phyloP scores from a whole-genome alignment of 2,888 invertebrate genomes.

The Thera obeliscata region DNA sequence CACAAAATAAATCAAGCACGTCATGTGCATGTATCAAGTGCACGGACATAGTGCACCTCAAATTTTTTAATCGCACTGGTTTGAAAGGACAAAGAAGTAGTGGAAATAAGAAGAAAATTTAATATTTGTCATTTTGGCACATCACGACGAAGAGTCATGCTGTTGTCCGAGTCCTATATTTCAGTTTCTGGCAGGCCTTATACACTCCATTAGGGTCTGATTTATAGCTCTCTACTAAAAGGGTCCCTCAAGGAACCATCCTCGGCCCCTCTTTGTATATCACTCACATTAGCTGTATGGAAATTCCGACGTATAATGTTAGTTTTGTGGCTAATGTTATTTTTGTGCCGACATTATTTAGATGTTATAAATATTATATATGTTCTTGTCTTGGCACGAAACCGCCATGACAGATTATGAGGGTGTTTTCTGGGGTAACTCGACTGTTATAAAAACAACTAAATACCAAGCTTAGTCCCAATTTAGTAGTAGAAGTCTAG shows the following conservation, averaged over 20 bases:
- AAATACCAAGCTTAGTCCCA: neutral
- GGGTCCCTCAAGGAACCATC: conserved; percentile 74
- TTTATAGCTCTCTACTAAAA: conserved; percentile 79
- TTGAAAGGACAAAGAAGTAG: no score
- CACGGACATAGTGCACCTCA: no score
- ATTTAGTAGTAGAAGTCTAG: no score
- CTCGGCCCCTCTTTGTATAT: conserved; percentile 71
- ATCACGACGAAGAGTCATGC: conserved; percentile 8
- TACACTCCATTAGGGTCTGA: conserved; percentile 79
- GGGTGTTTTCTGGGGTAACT: neutral
- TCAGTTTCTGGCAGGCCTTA: conserved; percentile 61
- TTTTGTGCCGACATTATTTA: conserved; percentile 36
- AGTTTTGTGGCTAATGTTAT: conserved; percentile 58
- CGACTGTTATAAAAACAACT: neutral
- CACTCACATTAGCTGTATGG: conserved; percentile 77
- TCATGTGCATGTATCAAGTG: no score
- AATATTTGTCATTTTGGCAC: no score
- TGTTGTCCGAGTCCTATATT: conserved; percentile 18
- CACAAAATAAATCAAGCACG: no score
- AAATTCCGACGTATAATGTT: conserved; percentile 62
- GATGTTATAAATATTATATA: neutral
- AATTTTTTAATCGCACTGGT: no score
- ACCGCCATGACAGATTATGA: neutral
- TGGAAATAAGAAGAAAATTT: no score
- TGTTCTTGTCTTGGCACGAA: neutral